Evolutionary conservation across 2,888 invertebrate species (phyloP), one percentile per base, ranked within the genome.

Genomic region (Gisinianus flammeolus): DNA sequence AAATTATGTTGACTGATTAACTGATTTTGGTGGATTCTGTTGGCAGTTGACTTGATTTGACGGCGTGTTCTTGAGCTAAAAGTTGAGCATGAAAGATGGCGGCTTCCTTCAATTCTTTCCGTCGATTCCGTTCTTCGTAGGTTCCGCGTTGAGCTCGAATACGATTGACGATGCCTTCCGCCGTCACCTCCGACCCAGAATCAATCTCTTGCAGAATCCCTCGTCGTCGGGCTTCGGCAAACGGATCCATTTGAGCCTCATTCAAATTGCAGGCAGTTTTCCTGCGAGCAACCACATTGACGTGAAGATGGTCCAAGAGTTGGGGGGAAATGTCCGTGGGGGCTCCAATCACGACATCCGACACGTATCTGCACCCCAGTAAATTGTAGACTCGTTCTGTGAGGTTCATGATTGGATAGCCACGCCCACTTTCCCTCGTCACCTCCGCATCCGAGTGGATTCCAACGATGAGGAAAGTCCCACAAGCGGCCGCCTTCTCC

Each of bases 401-500:
- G 72, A 99, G 90, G 88, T 98, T 98, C 99, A 99, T 99, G 83
- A 99, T 98, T 0, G 99, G 99, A 87, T 96, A 97, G 89, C 99
- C 98, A 85, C 94, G 93, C 77, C 94, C 93, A 87, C 95, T 95
- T 87, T 96, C 96, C 33, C 92, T 90, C 88, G 96, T 96, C 10
- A 96, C 95, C 74, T 92, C 93, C 12, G 95, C 94, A 89, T 98
- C 98, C 2, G 97, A 96, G 87, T 98, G 97, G 26, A 91, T 86
- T 19, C 91, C 91, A 0, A 86, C 86, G 80, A 91, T 90, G 16
- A 91, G 85, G 85, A 90, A 91, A 44, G 28, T 73, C 4, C 98
- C 99, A 84, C 94, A 90, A 83, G 91, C 89, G 85, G 93, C 91
- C 0, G 97, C 98, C 85, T 93, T 93, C 87, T 96, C 95, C 80